Evolutionary conservation across 1,140 invertebrate genomes (phyloP).

Genomic region (Agrypnia vestita): DNA sequence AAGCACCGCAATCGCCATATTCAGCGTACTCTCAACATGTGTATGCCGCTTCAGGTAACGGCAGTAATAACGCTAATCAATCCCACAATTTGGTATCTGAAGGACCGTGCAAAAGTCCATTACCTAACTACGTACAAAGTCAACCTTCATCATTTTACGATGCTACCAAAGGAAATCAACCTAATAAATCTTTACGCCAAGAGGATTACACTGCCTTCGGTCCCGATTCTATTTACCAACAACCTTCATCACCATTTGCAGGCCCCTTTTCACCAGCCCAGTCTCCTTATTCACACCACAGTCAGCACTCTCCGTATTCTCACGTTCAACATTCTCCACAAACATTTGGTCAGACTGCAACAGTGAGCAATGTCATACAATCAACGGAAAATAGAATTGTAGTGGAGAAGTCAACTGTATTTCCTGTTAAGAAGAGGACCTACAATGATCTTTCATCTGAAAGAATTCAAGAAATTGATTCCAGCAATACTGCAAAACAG

Average conservation of each 20-base stretch:
- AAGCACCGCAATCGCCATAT: slow-evolving; percentile 76
- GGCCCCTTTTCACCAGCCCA: slow-evolving; percentile 67
- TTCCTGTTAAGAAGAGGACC: slow-evolving; percentile 74
- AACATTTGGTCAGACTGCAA: slow-evolving; percentile 55
- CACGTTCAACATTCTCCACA: slow-evolving; percentile 65
- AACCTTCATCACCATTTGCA: slow-evolving; percentile 65
- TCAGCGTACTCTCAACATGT: slow-evolving; percentile 77
- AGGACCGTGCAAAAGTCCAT: slow-evolving; percentile 67
- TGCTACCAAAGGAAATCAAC: slow-evolving; percentile 69
- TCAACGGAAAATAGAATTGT: slow-evolving; percentile 58
- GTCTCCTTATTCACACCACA: slow-evolving; percentile 64
- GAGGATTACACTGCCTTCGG: slow-evolving; percentile 66
- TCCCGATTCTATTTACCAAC: slow-evolving; percentile 70
- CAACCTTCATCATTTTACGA: slow-evolving; percentile 72
- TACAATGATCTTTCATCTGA: slow-evolving; percentile 70
- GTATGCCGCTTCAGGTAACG: slow-evolving; percentile 72
- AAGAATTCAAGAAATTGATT: neutral
- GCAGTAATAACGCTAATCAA: slow-evolving; percentile 64
- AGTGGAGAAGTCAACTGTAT: slow-evolving; percentile 66
- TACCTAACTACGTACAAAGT: slow-evolving; percentile 68
- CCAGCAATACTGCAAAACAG: slow-evolving; percentile 1
- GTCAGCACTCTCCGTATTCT: slow-evolving; percentile 64
- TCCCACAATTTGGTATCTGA: slow-evolving; percentile 68
- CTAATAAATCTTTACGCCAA: slow-evolving; percentile 63
- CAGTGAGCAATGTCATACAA: slow-evolving; percentile 49